Conservation (phyloP, 1,140 invertebrate species). For the Drosophila watanabei region DNA sequence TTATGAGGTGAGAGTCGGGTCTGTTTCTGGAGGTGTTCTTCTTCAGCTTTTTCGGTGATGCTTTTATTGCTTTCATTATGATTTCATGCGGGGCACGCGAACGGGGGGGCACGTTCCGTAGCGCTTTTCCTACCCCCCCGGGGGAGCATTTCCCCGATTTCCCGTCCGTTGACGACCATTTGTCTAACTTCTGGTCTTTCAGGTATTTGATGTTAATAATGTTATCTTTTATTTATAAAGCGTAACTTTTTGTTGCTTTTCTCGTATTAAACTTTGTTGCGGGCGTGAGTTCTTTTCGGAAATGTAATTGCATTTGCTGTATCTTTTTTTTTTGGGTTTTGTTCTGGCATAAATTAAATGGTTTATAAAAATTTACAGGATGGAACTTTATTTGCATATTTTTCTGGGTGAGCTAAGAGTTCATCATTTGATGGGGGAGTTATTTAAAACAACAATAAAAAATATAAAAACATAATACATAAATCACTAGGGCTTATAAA, state of each 20-base stretch:
- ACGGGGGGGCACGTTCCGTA: slow-evolving; percentile 55
- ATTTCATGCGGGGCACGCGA: slow-evolving; percentile 64
- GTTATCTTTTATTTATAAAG: slow-evolving; percentile 82
- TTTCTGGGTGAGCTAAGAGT: background rate
- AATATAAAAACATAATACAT: no score
- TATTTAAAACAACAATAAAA: background rate
- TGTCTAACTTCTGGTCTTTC: slow-evolving; percentile 69
- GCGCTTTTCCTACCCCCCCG: background rate
- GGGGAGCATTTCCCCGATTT: slow-evolving; percentile 34
- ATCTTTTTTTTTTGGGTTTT: background rate
- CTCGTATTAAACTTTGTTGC: slow-evolving; percentile 33
- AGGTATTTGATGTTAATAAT: slow-evolving; percentile 70
- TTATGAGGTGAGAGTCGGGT: slow-evolving; percentile 66
- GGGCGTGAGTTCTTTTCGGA: slow-evolving; percentile 14
- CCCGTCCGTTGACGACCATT: slow-evolving; percentile 67
- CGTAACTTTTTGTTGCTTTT: slow-evolving; percentile 42
- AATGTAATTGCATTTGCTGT: slow-evolving; percentile 41
- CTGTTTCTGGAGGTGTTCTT: slow-evolving; percentile 9
- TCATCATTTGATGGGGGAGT: background rate
- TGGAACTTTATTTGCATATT: background rate
- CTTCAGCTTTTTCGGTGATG: slow-evolving; percentile 55
- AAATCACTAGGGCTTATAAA: no score
- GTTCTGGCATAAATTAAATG: slow-evolving; percentile 10
- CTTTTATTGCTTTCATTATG: slow-evolving; percentile 83
- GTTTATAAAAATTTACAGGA: background rate